Evolutionary conservation across 2,888 invertebrate species (phyloP), one percentile per base, ranked within the genome.

Genomic region (Furcula furcula): DNA sequence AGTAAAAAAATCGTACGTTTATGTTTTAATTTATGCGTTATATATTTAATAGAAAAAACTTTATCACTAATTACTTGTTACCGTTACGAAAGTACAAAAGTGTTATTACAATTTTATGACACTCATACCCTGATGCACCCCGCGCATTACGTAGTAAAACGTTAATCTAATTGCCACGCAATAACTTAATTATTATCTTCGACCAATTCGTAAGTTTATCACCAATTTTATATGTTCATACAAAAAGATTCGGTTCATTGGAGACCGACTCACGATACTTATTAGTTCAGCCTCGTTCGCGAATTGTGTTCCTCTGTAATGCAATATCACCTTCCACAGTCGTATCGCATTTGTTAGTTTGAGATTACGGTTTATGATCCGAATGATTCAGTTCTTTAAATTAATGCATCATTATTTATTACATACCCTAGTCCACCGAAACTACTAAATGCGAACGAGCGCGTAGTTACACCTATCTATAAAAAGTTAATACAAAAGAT

Each of bases 121-220:
- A 88, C 83, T 83, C 89, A 81, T 88, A 89, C 89, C 89, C 89
- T 89, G 89, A 83, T 87, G 74, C 81, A 88, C 84, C 87, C 88
- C 85, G 85, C 88, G 76, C 83, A 68, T 79, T 81, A 77, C 74
- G 75, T 80, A 74, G 74, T 72, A 68, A 71, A 57, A 49, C 64
- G 68, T 76, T 23, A 78, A 50, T 71, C 73, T 83, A 81, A 82
- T 84, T 84, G 80, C 84, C 82, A 76, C 79, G 86, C 85, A 86
- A 85, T 84, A 64, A 73, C 76, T 79, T 80, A 78, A 65, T 79
- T 77, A 81, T 80, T 82, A 83, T 82, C 76, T 65, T 73, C 80
- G 81, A 70, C 78, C 85, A 86, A 87, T 87, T 87, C 84, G 86
- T 83, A 76, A 77, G 69, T 71, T 77, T 86, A 86, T 85, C 84